Percentiles rank a stretch among this genome's conserved stretches.
These are phyloP conservation scores for Pelobates fuscus DNA, from an alignment of 2,113 vertebrate species.

Conservation along the genomic window DNA sequence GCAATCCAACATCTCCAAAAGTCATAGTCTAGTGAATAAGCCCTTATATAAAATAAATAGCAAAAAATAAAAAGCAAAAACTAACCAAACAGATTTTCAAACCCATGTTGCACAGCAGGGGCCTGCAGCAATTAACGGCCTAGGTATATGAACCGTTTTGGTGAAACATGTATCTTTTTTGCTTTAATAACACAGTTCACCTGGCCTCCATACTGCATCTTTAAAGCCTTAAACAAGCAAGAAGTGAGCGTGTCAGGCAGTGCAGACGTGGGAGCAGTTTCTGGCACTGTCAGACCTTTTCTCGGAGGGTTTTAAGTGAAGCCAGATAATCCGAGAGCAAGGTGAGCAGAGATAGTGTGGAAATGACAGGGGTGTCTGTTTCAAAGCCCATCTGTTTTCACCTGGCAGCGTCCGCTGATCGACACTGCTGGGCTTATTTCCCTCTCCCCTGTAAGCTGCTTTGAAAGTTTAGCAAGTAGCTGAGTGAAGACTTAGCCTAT, in stretches of 20 bases:
- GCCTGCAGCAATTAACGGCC: too few relatives aligned
- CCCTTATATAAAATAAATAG: too few relatives aligned
- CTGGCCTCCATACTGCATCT: too few relatives aligned
- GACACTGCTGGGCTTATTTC: constrained; percentile 18
- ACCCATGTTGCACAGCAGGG: too few relatives aligned
- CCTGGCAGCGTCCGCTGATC: constrained; percentile 31
- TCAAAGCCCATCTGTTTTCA: constrained; percentile 46
- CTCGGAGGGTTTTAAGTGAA: constrained; percentile 43
- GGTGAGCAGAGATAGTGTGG: constrained; percentile 41
- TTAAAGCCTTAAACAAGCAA: not conserved
- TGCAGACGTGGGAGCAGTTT: constrained; percentile 1
- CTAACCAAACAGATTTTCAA: too few relatives aligned
- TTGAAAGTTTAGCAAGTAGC: constrained; percentile 36
- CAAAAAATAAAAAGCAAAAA: too few relatives aligned
- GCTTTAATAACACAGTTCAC: too few relatives aligned
- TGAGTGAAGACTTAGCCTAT: constrained; percentile 26
- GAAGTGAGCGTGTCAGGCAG: not conserved
- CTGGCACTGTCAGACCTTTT: constrained; percentile 40
- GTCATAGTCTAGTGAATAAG: too few relatives aligned
- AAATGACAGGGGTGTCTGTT: constrained; percentile 40
- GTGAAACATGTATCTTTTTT: too few relatives aligned
- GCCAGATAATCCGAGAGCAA: constrained; percentile 47
- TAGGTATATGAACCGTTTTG: too few relatives aligned
- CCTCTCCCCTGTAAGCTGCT: constrained; percentile 34
- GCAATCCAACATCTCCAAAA: too few relatives aligned